Evolutionary conservation across 2,113 vertebrate species (phyloP), one percentile per base, ranked within the genome.

Genomic region (Gavia stellata): DNA sequence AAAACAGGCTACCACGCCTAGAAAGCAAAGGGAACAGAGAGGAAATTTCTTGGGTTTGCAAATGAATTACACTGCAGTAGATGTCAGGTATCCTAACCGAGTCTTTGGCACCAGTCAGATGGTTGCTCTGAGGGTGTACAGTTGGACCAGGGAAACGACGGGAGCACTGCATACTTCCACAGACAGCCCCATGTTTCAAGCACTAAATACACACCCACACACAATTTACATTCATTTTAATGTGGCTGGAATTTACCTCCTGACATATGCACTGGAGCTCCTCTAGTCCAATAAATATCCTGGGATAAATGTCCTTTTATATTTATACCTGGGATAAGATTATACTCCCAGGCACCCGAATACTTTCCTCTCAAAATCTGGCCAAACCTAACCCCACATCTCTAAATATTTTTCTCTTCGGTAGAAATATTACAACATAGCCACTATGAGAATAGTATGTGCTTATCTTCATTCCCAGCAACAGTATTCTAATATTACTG

Each of bases 381-480:
- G 10, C 63, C 61, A 92, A 94, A 66, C 42, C 34, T 66, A 78
- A 86, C n/a, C 66, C 25, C 40, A 71, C 47, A 14, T 33, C 40
- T 83, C 40, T 42, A 56, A 56, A 11, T 78, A 63, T 67, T 83
- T 89, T 59, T 29, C 56, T 74, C 77, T 81, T 75, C 72, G 79
- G 59, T 1, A 90, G 71, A 86, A 96, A 86, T 93, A 91, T 38
- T 86, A 91, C 86, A 74, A 33, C 86, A 42, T 5, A 86, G 68
- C 44, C 58, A 50, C 63, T 75, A 49, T 38, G 58, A 80, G 74
- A 92, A 58, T 34, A 77, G 31, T 14, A 53, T 0, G 6, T 36
- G 74, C 78, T 95, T 94, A 96, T 86, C 94, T 94, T 91, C 33
- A 80, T 88, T 85, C 55, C 91, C 89, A 90, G 92, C 81, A 90